Evolutionary conservation across 2,797 vertebrate genomes (phyloP).

Genomic region (Prionace glauca): DNA sequence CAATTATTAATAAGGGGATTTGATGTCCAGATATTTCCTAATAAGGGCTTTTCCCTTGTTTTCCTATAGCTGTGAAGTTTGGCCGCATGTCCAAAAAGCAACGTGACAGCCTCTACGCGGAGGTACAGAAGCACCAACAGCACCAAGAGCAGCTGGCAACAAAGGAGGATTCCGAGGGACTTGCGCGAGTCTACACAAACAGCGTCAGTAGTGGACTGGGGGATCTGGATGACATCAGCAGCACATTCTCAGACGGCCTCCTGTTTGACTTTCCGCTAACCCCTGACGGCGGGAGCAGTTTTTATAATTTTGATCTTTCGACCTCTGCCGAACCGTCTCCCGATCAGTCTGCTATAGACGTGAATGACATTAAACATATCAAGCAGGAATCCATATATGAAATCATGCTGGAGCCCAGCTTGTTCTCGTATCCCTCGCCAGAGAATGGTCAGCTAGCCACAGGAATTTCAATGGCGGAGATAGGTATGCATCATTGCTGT

Average conservation of each 20-base stretch:
- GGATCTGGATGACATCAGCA: slow-evolving; percentile 75
- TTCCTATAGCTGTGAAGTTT: slow-evolving; percentile 75
- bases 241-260: slow-evolving; percentile 68
- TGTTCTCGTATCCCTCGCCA: slow-evolving; percentile 54
- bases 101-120: slow-evolving; percentile 80
- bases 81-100: slow-evolving; percentile 92
- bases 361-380: slow-evolving; percentile 63
- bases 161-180: slow-evolving; percentile 51
- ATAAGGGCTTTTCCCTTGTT: background rate
- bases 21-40: background rate
- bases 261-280: slow-evolving; percentile 81
- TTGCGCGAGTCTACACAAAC: slow-evolving; percentile 65
- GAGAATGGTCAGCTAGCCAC: slow-evolving; percentile 51
- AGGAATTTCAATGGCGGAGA: slow-evolving; percentile 67
- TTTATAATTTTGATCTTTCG: slow-evolving; percentile 73
- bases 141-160: slow-evolving; percentile 60
- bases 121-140: slow-evolving; percentile 87
- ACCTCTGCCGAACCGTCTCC: slow-evolving; percentile 75
- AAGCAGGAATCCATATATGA: slow-evolving; percentile 74
- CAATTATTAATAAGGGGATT: background rate
- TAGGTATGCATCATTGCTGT: slow-evolving; percentile 56
- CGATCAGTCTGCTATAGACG: slow-evolving; percentile 69
- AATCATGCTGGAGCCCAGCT: slow-evolving; percentile 67
- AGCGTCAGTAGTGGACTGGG: slow-evolving; percentile 69
- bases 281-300: slow-evolving; percentile 66